Conservation (phyloP, 2,888 invertebrate genomes). For the Parnassius orleans region DNA sequence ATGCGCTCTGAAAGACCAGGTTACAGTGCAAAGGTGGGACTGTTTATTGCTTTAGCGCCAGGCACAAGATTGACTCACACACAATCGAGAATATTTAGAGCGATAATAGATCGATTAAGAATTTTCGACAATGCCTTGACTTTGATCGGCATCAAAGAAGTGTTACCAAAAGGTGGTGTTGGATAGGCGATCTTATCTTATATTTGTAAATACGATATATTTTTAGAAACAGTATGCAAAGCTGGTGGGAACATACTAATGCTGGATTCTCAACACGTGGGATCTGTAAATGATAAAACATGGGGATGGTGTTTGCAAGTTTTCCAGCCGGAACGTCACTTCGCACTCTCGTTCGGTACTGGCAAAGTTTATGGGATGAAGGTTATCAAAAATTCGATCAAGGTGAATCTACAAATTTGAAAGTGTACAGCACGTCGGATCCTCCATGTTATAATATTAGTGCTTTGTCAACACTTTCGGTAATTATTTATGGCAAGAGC, state of each 20-base stretch:
- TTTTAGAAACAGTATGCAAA: conserved; percentile 44
- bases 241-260: conserved; percentile 19
- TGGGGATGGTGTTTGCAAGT: conserved; percentile 47
- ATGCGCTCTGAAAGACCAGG: conserved; percentile 83
- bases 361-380: conserved; percentile 46
- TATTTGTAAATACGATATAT: conserved; percentile 46
- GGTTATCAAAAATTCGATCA: conserved; percentile 59
- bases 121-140: background rate
- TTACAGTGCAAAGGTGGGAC: conserved; percentile 82
- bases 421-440: conserved; percentile 45
- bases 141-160: conserved; percentile 30
- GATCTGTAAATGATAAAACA: conserved; percentile 51
- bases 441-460: conserved; percentile 55
- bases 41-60: conserved; percentile 83
- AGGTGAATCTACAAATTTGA: conserved; percentile 47
- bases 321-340: conserved; percentile 58
- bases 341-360: conserved; percentile 55
- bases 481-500: conserved; percentile 54
- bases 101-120: background rate
- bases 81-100: conserved; percentile 43
- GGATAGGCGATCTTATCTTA: conserved; percentile 49
- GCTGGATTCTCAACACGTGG: conserved; percentile 48
- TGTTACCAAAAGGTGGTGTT: conserved; percentile 49
- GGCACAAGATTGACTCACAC: conserved; percentile 73
- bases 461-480: conserved; percentile 48